Evolutionary conservation across 2,797 vertebrate species (phyloP).

Genomic region (Phoebastria nigripes): DNA sequence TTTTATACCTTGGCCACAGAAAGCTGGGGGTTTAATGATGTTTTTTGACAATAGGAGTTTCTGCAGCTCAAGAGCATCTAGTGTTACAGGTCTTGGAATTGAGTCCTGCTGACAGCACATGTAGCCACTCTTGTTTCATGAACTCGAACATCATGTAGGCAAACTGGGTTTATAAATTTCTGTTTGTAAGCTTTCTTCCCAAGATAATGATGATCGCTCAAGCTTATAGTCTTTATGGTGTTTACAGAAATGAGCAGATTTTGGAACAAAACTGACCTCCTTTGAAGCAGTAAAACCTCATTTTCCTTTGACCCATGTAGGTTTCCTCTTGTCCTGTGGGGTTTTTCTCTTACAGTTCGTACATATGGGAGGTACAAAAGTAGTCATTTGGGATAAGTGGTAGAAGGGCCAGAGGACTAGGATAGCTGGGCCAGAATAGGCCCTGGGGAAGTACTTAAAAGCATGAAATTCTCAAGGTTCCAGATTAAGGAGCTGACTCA

Average conservation of each 20-base stretch:
- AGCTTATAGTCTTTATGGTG: background rate
- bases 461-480: background rate
- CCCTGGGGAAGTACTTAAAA: background rate
- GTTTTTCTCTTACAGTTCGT: background rate
- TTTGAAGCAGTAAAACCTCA: background rate
- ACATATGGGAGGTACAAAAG: background rate
- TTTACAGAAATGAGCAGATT: background rate
- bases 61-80: background rate
- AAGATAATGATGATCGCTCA: background rate
- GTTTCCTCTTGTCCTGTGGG: background rate
- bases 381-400: background rate
- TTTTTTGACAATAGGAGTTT: background rate
- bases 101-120: background rate
- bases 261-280: background rate
- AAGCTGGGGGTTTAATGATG: background rate
- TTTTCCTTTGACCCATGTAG: background rate
- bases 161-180: background rate
- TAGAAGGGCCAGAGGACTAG: background rate
- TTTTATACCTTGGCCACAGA: background rate
- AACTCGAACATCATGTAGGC: background rate
- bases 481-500: background rate
- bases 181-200: background rate
- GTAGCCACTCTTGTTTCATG: background rate
- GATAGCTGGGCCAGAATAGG: background rate
- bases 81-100: background rate